A percentile compares a stretch with the other conserved stretches of the same genome.
Evolutionary conservation across 2,888 invertebrate species (phyloP).

Genomic region (Phymatocera aterrima): DNA sequence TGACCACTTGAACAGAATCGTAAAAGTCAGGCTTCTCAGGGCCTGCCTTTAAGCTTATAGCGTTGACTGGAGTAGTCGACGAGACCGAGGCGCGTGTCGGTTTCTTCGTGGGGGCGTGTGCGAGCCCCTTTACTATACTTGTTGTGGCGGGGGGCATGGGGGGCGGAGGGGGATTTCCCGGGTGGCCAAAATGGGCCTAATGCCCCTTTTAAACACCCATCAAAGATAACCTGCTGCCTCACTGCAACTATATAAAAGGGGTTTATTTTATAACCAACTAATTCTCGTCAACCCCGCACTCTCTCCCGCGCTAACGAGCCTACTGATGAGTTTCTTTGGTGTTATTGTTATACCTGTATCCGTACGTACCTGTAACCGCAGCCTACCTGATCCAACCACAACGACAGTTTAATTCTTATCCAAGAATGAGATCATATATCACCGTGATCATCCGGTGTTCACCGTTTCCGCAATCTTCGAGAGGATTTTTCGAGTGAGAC

Average conservation of each 20-base stretch:
- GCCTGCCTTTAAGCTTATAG: conserved; percentile 72
- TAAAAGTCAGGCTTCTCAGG: conserved; percentile 76
- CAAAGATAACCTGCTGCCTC: conserved; percentile 62
- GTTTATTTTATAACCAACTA: conserved; percentile 65
- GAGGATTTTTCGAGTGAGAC: too few species aligned
- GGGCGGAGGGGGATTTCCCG: conserved; percentile 56
- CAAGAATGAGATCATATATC: too few species aligned
- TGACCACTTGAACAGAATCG: conserved; percentile 78
- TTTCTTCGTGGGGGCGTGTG: conserved; percentile 67
- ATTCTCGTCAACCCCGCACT: conserved; percentile 56
- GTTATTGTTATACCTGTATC: not conserved
- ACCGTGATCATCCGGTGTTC: too few species aligned
- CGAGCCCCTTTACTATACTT: conserved; percentile 48
- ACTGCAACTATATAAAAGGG: conserved; percentile 52
- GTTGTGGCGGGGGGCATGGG: conserved; percentile 56
- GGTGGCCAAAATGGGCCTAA: conserved; percentile 71
- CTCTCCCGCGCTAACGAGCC: conserved; percentile 31
- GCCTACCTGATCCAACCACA: too few species aligned
- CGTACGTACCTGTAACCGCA: too few species aligned
- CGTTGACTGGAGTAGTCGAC: conserved; percentile 36
- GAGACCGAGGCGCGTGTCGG: conserved; percentile 71
- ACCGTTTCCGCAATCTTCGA: too few species aligned
- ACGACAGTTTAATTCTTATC: not conserved
- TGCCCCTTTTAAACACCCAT: conserved; percentile 67
- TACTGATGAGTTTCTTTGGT: conserved; percentile 21